A percentile compares a stretch with the other conserved stretches of the same genome.
These are phyloP conservation scores for Labroides dimidiatus DNA, from an alignment of 2,797 vertebrate species.

Conservation along the genomic window DNA sequence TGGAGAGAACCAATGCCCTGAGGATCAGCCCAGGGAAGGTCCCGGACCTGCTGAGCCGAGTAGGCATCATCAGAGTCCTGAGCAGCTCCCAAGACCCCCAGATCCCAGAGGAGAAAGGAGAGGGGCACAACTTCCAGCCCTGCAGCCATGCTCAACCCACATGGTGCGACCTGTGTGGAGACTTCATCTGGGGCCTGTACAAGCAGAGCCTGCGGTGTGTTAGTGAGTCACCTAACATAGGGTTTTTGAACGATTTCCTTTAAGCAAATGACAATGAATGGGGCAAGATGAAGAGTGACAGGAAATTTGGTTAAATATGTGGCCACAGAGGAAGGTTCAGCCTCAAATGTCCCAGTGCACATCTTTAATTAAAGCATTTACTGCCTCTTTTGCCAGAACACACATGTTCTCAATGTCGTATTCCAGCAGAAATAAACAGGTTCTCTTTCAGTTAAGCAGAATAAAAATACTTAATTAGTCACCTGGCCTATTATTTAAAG, in stretches of 20 bases:
- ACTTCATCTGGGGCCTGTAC: conserved; percentile 98
- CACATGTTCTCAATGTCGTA: neutral
- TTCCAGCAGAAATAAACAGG: neutral
- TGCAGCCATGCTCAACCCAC: conserved; percentile 91
- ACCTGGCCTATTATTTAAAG: neutral
- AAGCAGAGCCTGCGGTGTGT: conserved; percentile 94
- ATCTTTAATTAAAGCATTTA: neutral
- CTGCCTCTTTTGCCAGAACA: neutral
- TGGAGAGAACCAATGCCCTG: conserved; percentile 83
- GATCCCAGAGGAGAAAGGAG: conserved; percentile 82
- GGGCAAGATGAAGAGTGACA: neutral
- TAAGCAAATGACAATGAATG: conserved; percentile 22
- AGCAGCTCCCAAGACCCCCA: conserved; percentile 74
- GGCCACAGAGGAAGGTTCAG: neutral
- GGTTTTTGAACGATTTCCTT: conserved; percentile 8
- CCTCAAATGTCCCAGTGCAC: no score
- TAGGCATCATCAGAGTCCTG: conserved; percentile 78
- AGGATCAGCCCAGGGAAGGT: conserved; percentile 86
- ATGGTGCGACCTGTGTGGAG: conserved; percentile 97
- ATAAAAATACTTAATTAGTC: neutral
- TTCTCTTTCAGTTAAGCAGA: neutral
- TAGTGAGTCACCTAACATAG: conserved; percentile 86
- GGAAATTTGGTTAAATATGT: conserved; percentile 14
- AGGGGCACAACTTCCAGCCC: conserved; percentile 92
- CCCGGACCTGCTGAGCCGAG: conserved; percentile 76